A percentile compares a stretch with the other conserved stretches of the same genome.
These are phyloP conservation scores for Sitta europaea DNA, from an alignment of 2,113 vertebrate species.

Conservation along the genomic window DNA sequence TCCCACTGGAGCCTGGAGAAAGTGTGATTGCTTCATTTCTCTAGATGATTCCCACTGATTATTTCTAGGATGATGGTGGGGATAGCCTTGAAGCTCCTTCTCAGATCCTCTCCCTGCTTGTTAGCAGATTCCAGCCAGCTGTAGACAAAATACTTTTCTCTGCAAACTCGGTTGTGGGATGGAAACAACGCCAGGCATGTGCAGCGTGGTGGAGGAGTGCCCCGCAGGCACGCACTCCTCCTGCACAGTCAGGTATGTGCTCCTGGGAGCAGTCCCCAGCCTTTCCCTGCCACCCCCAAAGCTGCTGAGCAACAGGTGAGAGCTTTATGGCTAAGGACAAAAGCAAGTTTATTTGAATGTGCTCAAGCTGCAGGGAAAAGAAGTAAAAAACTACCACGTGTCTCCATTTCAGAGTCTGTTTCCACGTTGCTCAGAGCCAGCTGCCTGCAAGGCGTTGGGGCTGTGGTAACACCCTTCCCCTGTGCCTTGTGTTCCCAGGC, in stretches of 20 bases:
- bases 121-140: conserved; percentile 22
- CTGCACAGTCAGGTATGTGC: not conserved
- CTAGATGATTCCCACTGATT: not conserved
- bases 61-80: not conserved
- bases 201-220: not conserved
- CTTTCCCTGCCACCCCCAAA: not conserved
- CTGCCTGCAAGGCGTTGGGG: not conserved
- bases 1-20: not conserved
- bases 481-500: not conserved
- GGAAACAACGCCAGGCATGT: conserved; percentile 38
- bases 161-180: conserved; percentile 24
- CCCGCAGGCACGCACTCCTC: not conserved
- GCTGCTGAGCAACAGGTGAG: not conserved
- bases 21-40: not conserved
- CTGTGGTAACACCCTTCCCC: not conserved
- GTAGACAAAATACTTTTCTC: conserved; percentile 51
- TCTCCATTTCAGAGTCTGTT: not conserved
- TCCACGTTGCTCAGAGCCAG: not conserved
- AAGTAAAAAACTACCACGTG: not conserved
- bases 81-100: not conserved
- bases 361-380: not conserved
- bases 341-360: not conserved
- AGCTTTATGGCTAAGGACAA: not conserved
- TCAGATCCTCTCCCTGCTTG: conserved; percentile 18
- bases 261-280: not conserved